These are phyloP conservation scores for Tiliacea citrago DNA, from an alignment of 2,888 invertebrate species.

Conservation along the genomic window DNA sequence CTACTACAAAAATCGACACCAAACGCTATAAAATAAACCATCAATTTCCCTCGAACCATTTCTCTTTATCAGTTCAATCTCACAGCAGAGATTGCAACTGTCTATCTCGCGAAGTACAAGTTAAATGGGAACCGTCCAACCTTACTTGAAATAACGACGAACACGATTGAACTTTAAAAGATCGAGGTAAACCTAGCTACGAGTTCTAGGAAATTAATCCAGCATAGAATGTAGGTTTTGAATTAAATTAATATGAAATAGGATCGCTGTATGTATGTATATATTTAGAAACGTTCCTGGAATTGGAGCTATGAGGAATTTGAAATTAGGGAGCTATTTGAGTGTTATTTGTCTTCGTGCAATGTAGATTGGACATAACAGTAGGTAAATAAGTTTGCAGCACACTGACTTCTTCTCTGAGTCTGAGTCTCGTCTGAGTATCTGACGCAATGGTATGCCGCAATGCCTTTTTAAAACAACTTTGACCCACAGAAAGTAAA, in stretches of 20 bases:
- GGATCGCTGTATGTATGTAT: constrained; percentile 48
- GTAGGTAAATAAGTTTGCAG: neutral
- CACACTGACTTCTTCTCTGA: neutral
- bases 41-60: constrained; percentile 32
- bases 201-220: constrained; percentile 56
- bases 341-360: constrained; percentile 31
- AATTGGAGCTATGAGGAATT: constrained; percentile 45
- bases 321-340: constrained; percentile 44
- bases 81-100: constrained; percentile 37
- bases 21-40: constrained; percentile 27
- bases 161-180: constrained; percentile 43
- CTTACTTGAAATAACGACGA: constrained; percentile 27
- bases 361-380: constrained; percentile 8
- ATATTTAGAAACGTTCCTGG: constrained; percentile 41
- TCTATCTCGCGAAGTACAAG: constrained; percentile 34
- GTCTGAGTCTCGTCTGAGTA: too few species aligned
- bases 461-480: neutral
- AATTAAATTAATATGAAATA: constrained; percentile 58
- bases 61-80: constrained; percentile 45
- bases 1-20: neutral
- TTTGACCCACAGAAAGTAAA: constrained; percentile 7
- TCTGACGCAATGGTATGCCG: neutral
- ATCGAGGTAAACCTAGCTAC: constrained; percentile 16
- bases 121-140: constrained; percentile 42
- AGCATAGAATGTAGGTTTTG: constrained; percentile 49